phyloP scores from a whole-genome alignment of 2,888 invertebrate species.

The Periphyllus acericola region DNA sequence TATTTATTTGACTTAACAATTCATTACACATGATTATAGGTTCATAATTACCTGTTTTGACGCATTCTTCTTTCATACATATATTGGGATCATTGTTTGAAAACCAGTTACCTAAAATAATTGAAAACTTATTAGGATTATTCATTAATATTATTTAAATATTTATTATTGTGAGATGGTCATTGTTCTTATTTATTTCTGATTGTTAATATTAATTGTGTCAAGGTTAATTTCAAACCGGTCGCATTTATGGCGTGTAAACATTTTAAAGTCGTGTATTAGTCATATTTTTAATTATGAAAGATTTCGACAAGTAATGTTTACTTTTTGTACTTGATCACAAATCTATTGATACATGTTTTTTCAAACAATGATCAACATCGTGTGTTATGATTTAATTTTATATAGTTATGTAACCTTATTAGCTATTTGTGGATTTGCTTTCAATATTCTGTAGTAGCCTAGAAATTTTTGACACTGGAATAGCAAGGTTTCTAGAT shows the following conservation, averaged over 20 bases:
- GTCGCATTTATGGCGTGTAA: not conserved
- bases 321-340: constrained; percentile 21
- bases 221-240: constrained; percentile 27
- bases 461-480: constrained; percentile 51
- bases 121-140: not conserved
- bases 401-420: constrained; percentile 42
- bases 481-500: constrained; percentile 40
- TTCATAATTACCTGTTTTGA: constrained; percentile 72
- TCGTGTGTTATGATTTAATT: constrained; percentile 24
- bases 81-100: constrained; percentile 65
- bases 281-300: not conserved
- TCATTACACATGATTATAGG: not conserved
- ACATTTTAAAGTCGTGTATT: constrained; percentile 6
- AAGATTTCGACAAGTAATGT: constrained; percentile 40
- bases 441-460: constrained; percentile 1
- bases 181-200: constrained; percentile 1
- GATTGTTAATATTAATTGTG: constrained; percentile 30
- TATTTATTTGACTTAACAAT: no score
- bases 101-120: constrained; percentile 52
- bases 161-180: not conserved
- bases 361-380: constrained; percentile 22
- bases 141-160: constrained; percentile 17
- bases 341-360: not conserved
- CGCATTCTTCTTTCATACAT: constrained; percentile 75
- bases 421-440: constrained; percentile 17